These are phyloP conservation scores for Phalloptychus januarius DNA, from an alignment of 2,797 vertebrate genomes.

Conservation along the genomic window DNA sequence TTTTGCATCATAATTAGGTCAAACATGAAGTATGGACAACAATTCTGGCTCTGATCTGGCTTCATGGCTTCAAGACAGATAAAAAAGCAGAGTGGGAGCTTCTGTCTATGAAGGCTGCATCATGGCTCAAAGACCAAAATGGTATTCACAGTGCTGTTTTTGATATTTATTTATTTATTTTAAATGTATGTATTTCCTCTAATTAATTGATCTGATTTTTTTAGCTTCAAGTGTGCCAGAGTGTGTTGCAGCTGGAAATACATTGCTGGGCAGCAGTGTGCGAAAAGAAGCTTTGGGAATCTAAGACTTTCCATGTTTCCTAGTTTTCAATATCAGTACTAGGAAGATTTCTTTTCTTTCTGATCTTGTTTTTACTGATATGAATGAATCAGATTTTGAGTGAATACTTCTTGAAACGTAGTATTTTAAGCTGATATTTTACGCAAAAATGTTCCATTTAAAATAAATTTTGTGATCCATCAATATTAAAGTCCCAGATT, in stretches of 20 bases:
- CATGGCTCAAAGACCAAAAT: slow-evolving; percentile 76
- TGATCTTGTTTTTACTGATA: not conserved
- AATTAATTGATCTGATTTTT: not conserved
- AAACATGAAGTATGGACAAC: slow-evolving; percentile 80
- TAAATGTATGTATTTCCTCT: not conserved
- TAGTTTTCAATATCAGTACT: not conserved
- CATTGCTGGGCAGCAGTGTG: slow-evolving; percentile 52
- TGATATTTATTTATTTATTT: not conserved
- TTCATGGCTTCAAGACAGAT: slow-evolving; percentile 70
- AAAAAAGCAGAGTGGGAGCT: slow-evolving; percentile 83
- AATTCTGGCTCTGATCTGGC: slow-evolving; percentile 83
- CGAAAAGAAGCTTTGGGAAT: slow-evolving; percentile 49
- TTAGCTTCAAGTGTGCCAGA: slow-evolving; percentile 43
- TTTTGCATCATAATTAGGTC: slow-evolving; percentile 60
- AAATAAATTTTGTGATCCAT: no score
- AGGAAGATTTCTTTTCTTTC: not conserved
- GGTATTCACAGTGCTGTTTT: slow-evolving; percentile 57
- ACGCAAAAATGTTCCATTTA: no score
- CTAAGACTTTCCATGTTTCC: slow-evolving; percentile 24
- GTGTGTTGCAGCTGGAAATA: slow-evolving; percentile 65
- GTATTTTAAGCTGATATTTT: not conserved
- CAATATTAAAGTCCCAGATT: not conserved
- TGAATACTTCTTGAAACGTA: not conserved
- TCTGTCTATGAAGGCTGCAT: slow-evolving; percentile 78
- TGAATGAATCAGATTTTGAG: not conserved